Evolutionary conservation across 2,113 vertebrate species (phyloP), one percentile per base, ranked within the genome.

Genomic region (Phyllostomus hastatus): DNA sequence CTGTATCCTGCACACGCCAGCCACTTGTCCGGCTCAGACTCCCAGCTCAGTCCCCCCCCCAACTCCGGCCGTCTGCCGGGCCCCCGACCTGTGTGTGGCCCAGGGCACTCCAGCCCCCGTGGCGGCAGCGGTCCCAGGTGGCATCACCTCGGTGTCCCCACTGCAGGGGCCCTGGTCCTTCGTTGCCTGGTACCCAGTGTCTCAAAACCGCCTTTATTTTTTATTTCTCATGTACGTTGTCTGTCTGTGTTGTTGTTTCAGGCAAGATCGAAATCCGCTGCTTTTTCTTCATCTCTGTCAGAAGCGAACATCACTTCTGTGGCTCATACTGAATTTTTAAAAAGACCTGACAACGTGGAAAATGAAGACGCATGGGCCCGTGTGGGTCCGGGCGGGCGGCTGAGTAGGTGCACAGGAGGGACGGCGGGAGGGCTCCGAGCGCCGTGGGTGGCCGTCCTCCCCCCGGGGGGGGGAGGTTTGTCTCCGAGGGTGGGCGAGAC

Each of bases 401-500:
- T 6, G 28, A 59, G 19, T 35, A 70, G 35, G 57, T 4, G 35
- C 28, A 3, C 19, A 48, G 26, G 3, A 5, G 5, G 15, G 35
- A 4, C 41, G 31, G 26, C 17, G 20, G 78, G 52, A 59, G 52
- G 41, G 61, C 33, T 22, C 24, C 38, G 4, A 12, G 5, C 6
- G 0, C 7, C 2, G 0, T 0, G 4, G 1, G n/a, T 0, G 3
- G 33, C 17, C 3, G 4, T 3, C 2, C 3, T 10, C 12, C 2
- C 31, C 38, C 22, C 2, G 5, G 19, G 22, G 14, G 22, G 14
- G 6, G 1, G 19, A 38, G 64, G 1, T 1, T 28, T 24, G 1
- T 35, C 16, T 48, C 26, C 54, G 2, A 3, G 24, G 1, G 7
- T 0, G 11, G 22, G 12, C 20, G 28, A 5, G 61, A 11, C 20